Percentiles rank a stretch among this genome's conserved stretches.
Conservation (phyloP, 2,888 invertebrate species). For the Asteroscopus sphinx region DNA sequence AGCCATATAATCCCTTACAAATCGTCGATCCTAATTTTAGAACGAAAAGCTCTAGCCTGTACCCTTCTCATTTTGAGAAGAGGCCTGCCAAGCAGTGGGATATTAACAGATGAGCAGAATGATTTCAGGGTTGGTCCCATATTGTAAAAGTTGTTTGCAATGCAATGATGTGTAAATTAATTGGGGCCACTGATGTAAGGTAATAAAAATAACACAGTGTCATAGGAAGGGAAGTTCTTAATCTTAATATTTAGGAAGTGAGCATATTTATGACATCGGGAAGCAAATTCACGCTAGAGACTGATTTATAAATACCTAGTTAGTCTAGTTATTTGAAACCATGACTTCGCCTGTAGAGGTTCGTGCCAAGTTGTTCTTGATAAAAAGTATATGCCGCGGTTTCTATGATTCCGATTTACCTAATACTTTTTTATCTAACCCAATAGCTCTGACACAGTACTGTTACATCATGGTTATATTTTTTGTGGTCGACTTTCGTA, state of each 20-base stretch:
- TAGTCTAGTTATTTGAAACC: too few species aligned
- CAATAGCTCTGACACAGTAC: slow-evolving; percentile 17
- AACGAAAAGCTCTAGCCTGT: too few species aligned
- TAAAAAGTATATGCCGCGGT: slow-evolving; percentile 21
- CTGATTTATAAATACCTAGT: slow-evolving; percentile 34
- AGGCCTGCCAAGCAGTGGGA: too few species aligned
- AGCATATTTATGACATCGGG: slow-evolving; percentile 18
- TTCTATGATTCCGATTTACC: slow-evolving; percentile 33
- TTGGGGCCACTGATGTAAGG: too few species aligned
- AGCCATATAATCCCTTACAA: too few species aligned
- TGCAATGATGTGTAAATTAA: too few species aligned
- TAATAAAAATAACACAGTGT: not conserved
- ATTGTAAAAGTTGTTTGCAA: too few species aligned
- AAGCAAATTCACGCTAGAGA: slow-evolving; percentile 37
- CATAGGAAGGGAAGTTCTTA: slow-evolving; percentile 19
- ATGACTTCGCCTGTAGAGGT: slow-evolving; percentile 13
- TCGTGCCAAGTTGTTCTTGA: slow-evolving; percentile 10
- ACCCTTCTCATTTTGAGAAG: too few species aligned
- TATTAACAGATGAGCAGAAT: too few species aligned
- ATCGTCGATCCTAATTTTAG: too few species aligned
- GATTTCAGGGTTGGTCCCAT: too few species aligned
- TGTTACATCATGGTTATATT: slow-evolving; percentile 31
- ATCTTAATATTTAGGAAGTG: slow-evolving; percentile 27
- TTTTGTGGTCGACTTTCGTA: slow-evolving; percentile 32
- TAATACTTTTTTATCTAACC: slow-evolving; percentile 24